Conservation (phyloP, 1,140 invertebrate species). For the Dermatophagoides farinae region DNA sequence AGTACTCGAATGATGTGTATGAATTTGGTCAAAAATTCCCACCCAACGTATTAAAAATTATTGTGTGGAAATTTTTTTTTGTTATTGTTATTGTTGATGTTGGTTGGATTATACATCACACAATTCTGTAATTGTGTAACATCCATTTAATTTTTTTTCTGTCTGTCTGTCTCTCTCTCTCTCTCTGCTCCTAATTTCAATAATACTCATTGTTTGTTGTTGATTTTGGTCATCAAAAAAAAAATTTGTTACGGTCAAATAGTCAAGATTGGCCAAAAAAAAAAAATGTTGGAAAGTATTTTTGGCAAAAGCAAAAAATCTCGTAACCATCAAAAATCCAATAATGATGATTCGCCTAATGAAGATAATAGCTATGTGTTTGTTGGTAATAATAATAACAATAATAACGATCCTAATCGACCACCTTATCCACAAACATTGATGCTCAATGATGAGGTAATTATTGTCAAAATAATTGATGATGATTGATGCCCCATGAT, state of each 20-base stretch:
- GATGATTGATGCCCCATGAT: neutral
- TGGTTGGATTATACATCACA: no score
- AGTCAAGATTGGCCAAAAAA: neutral
- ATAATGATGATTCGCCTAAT: neutral
- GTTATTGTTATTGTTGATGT: no score
- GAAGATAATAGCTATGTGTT: neutral
- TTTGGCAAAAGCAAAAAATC: slow-evolving; percentile 5
- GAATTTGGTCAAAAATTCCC: no score
- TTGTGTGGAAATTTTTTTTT: no score
- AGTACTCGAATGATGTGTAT: no score
- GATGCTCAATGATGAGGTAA: slow-evolving; percentile 6
- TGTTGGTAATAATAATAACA: neutral
- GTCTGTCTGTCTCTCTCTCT: no score
- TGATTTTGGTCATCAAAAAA: no score
- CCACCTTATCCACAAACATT: neutral
- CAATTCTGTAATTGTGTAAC: no score
- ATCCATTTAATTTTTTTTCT: neutral
- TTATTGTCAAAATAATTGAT: neutral
- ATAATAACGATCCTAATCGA: neutral
- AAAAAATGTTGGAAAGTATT: neutral
- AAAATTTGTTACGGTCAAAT: no score
- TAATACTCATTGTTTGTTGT: neutral
- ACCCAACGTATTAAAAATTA: no score
- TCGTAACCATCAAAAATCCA: neutral
- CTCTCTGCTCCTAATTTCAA: no score